Base-by-base conservation (phyloP, 2,113 vertebrate genomes). In the Chamaetylas fuelleborni region DNA sequence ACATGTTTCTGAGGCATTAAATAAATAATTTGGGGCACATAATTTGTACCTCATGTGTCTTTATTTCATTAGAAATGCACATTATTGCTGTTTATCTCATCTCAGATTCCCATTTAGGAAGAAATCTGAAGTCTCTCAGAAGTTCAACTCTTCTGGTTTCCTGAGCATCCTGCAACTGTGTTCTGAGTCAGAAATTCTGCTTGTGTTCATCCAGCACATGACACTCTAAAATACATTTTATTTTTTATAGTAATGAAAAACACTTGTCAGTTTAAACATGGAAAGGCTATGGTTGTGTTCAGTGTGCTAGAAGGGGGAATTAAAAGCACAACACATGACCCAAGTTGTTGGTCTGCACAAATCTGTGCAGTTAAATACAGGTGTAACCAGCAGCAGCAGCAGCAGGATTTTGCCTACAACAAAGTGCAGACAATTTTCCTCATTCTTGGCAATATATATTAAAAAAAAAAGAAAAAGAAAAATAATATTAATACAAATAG, bases 11-110 rank as follows among this genome's bases (percentile, higher is more conserved):
- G 28, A 38, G 6, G 12, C 9, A 3, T 45, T 9, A 34, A 24
- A 76, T 43, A 80, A 90, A 76, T 54, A 28, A 23, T 0, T 11
- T 9, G 3, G 7, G 12, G 7, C 25, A 54, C 6, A n/a, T 5
- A 3, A 42, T 20, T 60, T 45, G 3, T 20, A 19, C 4, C 10
- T 50, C 10, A 1, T 2, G 2, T 25, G 5, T 3, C 10, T 51
- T 64, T 47, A 47, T 88, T 91, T 65, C 24, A 16, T 56, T 18
- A 50, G 19, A 47, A 81, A 84, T 29, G 3, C 11, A 5, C 2
- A 11, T 26, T 72, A 26, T 24, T 71, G 6, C 4, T 79, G 19
- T 0, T 71, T 81, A 88, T 42, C 14, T 10, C 19, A 12, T 8
- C 23, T 66, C 57, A 43, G 12, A 5, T 22, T 40, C 28, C 42